A percentile compares a stretch with the other conserved stretches of the same genome.
phyloP scores from a whole-genome alignment of 2,888 invertebrate species.

The Diplolepis rosae region DNA sequence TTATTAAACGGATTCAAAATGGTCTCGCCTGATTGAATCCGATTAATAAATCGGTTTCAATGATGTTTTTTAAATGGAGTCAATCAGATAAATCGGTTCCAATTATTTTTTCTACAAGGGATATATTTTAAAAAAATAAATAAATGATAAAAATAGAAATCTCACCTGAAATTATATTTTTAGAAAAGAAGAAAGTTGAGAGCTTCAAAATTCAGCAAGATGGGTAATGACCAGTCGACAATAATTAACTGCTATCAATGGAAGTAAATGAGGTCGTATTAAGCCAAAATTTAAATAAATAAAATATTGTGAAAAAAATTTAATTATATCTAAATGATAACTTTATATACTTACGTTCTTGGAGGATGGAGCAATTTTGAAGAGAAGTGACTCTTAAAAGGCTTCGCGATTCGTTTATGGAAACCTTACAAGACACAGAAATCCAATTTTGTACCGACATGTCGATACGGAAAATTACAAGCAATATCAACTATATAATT shows the following conservation, averaged over 20 bases:
- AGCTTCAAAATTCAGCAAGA: neutral
- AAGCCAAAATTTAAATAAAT: neutral
- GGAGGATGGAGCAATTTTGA: constrained; percentile 61
- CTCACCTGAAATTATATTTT: neutral
- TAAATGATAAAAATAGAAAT: neutral
- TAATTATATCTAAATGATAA: neutral
- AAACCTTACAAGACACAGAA: constrained; percentile 59
- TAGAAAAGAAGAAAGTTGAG: neutral
- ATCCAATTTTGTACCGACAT: constrained; percentile 52
- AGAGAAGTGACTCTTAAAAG: constrained; percentile 60
- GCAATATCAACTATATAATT: constrained; percentile 14
- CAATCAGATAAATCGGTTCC: too few relatives aligned
- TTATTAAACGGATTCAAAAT: too few relatives aligned
- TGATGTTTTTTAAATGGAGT: too few relatives aligned
- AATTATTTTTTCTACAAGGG: too few relatives aligned
- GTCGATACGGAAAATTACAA: constrained; percentile 49
- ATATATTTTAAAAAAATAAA: too few relatives aligned
- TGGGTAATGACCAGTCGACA: too few relatives aligned
- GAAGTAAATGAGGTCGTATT: neutral
- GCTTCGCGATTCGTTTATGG: constrained; percentile 71
- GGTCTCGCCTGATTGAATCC: too few relatives aligned
- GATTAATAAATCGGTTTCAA: too few relatives aligned
- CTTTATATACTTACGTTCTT: constrained; percentile 57
- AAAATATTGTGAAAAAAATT: neutral
- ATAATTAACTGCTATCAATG: too few relatives aligned